Evolutionary conservation across 2,888 invertebrate genomes (phyloP).

Genomic region (Syrista parreyssii): DNA sequence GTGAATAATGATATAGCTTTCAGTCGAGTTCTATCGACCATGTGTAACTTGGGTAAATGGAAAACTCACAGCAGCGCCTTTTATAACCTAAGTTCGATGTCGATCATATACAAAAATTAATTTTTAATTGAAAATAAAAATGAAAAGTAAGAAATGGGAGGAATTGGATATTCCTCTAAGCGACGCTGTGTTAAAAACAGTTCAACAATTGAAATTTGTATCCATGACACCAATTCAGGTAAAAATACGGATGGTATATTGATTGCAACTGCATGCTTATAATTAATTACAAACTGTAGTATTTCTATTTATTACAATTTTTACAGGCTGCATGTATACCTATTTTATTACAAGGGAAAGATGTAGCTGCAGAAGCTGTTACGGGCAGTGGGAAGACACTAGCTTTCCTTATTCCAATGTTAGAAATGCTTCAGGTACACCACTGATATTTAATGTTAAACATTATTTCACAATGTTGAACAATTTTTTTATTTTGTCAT

Average conservation of each 20-base stretch:
- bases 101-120: no score
- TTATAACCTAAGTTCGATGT: no score
- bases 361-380: conserved; percentile 98
- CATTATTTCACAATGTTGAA: conserved; percentile 7
- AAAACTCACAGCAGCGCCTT: no score
- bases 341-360: conserved; percentile 87
- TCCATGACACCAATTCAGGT: conserved; percentile 74
- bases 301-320: conserved; percentile 16
- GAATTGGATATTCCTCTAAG: conserved; percentile 66
- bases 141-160: conserved; percentile 66
- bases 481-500: background rate
- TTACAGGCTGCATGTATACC: conserved; percentile 87
- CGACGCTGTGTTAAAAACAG: conserved; percentile 64
- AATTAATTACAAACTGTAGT: no score
- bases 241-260: conserved; percentile 14
- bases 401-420: conserved; percentile 91
- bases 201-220: conserved; percentile 69
- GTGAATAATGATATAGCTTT: no score
- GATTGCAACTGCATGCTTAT: no score
- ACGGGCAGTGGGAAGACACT: conserved; percentile 99
- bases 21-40: no score
- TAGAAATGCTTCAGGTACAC: conserved; percentile 80
- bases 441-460: background rate
- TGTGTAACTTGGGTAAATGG: no score
- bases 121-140: conserved; percentile 22